Conservation (phyloP, 2,113 vertebrate species). For the Oryzias celebensis region DNA sequence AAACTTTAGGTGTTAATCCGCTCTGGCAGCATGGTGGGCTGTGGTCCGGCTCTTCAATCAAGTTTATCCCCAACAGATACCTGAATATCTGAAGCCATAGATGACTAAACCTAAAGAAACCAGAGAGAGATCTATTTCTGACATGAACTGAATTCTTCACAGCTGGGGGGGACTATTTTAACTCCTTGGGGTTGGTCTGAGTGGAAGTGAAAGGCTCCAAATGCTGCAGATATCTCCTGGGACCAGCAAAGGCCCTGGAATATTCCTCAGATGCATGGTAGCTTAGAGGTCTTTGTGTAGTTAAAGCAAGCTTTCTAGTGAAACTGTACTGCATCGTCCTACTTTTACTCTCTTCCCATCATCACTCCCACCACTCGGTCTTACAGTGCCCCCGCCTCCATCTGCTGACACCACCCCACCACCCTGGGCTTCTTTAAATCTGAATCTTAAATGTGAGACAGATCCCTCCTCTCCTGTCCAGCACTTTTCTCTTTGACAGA, state of each 20-base stretch:
- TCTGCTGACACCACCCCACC: not conserved
- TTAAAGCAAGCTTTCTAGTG: no score
- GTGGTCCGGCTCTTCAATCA: slow-evolving; percentile 11
- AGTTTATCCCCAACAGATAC: slow-evolving; percentile 10
- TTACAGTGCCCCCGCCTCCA: no score
- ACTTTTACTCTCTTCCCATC: no score
- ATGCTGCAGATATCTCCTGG: slow-evolving; percentile 32
- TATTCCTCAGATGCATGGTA: slow-evolving; percentile 19
- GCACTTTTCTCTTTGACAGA: not conserved
- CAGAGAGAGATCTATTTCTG: slow-evolving; percentile 7
- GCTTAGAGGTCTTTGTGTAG: not conserved
- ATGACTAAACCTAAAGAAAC: slow-evolving; percentile 21
- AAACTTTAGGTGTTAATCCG: no score
- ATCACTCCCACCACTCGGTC: no score
- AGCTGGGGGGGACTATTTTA: slow-evolving; percentile 20
- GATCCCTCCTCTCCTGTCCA: not conserved
- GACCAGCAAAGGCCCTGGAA: slow-evolving; percentile 28
- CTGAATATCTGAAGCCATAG: slow-evolving; percentile 14
- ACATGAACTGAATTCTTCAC: slow-evolving; percentile 34
- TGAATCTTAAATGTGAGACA: not conserved
- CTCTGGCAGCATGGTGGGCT: not conserved
- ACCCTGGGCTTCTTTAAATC: not conserved
- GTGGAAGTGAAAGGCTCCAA: slow-evolving; percentile 38
- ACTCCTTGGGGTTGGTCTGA: slow-evolving; percentile 37
- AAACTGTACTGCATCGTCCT: no score